A percentile compares a stretch with the other conserved stretches of the same genome.
phyloP scores from a whole-genome alignment of 2,888 invertebrate genomes.

The Cantharis flavilabris region DNA sequence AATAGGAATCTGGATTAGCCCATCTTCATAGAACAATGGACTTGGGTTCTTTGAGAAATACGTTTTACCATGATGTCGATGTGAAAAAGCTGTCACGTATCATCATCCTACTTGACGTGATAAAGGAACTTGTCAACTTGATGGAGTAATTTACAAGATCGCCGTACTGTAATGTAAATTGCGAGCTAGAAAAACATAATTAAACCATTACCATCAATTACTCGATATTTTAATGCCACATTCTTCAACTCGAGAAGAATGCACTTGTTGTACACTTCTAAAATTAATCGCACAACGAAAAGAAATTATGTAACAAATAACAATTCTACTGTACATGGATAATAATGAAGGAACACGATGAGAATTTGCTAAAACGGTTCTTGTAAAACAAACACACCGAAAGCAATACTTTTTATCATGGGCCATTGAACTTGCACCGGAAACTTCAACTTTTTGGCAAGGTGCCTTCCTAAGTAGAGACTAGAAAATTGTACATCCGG shows the following conservation, averaged over 20 bases:
- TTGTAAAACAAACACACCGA: slow-evolving; percentile 3
- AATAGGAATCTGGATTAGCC: background rate
- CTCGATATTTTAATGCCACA: background rate
- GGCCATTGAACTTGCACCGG: slow-evolving; percentile 20
- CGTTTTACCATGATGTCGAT: background rate
- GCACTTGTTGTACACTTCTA: background rate
- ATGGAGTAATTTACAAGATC: background rate
- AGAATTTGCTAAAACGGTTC: background rate
- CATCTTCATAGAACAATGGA: background rate
- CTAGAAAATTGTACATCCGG: slow-evolving; percentile 10
- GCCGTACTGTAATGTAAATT: background rate
- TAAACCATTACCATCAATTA: background rate
- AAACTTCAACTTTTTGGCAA: slow-evolving; percentile 20
- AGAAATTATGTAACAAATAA: background rate
- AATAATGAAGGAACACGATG: background rate
- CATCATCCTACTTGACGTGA: background rate
- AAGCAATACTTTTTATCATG: slow-evolving; percentile 16
- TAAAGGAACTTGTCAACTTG: background rate
- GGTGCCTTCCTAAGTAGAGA: slow-evolving; percentile 9
- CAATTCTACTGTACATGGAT: background rate
- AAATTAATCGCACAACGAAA: background rate
- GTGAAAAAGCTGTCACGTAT: background rate
- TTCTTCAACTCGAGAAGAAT: background rate
- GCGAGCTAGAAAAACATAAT: background rate
- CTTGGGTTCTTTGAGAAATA: background rate